phyloP scores from a whole-genome alignment of 1,140 invertebrate genomes.

The Drosophila navojoa region DNA sequence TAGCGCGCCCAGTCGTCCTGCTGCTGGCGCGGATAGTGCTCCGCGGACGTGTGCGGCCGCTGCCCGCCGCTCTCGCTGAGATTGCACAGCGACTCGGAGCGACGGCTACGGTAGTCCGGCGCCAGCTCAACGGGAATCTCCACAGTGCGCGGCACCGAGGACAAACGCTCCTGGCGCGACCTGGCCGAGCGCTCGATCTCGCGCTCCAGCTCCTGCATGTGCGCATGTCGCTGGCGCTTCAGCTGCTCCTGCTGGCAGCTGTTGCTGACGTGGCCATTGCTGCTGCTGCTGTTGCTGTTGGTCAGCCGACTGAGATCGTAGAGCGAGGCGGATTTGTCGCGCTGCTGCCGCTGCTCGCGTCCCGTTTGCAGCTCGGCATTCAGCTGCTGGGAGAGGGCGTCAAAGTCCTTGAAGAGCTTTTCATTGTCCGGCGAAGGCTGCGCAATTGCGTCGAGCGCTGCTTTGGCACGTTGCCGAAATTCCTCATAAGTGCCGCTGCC shows the following conservation, averaged over 20 bases:
- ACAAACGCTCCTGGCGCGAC: constrained; percentile 60
- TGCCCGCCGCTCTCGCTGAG: constrained; percentile 47
- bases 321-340: constrained; percentile 69
- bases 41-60: constrained; percentile 61
- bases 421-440: constrained; percentile 60
- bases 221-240: constrained; percentile 66
- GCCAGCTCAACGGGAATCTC: constrained; percentile 71
- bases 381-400: constrained; percentile 72
- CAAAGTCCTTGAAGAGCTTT: constrained; percentile 82
- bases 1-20: constrained; percentile 77
- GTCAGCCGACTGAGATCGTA: constrained; percentile 71
- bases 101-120: constrained; percentile 42
- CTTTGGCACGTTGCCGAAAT: constrained; percentile 84
- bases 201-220: constrained; percentile 73
- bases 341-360: constrained; percentile 55
- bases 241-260: constrained; percentile 43
- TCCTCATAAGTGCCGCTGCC: constrained; percentile 72
- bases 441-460: constrained; percentile 60
- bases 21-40: constrained; percentile 38
- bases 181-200: constrained; percentile 71
- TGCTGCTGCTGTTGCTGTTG: constrained; percentile 5
- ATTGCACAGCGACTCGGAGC: constrained; percentile 75
- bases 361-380: constrained; percentile 67
- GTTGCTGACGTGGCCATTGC: constrained; percentile 21
- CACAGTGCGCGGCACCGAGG: constrained; percentile 55